Percentiles rank a stretch among this genome's conserved stretches.
Evolutionary conservation across 2,888 invertebrate genomes (phyloP).

Genomic region (Neria commutata): DNA sequence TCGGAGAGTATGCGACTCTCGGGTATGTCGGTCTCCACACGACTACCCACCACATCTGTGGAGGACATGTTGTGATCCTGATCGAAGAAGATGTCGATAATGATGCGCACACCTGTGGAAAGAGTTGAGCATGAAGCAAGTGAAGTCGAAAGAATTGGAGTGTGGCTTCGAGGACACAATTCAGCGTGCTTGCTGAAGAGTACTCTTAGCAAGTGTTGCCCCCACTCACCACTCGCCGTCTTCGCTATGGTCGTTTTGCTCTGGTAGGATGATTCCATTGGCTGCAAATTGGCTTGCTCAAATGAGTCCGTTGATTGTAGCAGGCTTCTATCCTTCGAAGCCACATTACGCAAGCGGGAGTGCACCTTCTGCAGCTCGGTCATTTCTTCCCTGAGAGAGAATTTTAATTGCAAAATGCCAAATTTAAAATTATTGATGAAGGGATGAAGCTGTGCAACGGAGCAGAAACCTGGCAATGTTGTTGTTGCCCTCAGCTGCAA

Average conservation of each 20-base stretch:
- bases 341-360: background rate
- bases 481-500: background rate
- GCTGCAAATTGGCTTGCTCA: conserved; percentile 25
- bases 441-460: background rate
- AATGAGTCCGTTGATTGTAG: conserved; percentile 17
- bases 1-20: conserved; percentile 56
- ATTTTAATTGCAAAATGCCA: too few species aligned
- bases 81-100: conserved; percentile 56
- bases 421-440: too few species aligned
- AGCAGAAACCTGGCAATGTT: background rate
- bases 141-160: background rate
- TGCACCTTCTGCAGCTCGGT: too few species aligned
- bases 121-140: background rate
- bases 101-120: conserved; percentile 54
- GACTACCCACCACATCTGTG: conserved; percentile 52
- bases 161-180: conserved; percentile 8
- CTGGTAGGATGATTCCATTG: conserved; percentile 46
- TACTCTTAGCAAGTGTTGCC: background rate
- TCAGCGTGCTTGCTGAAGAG: too few species aligned
- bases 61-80: conserved; percentile 38
- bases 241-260: conserved; percentile 59
- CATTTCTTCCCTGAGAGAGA: too few species aligned
- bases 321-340: too few species aligned
- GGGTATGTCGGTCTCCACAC: conserved; percentile 58
- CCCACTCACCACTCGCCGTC: conserved; percentile 48